phyloP scores from a whole-genome alignment of 2,797 vertebrate genomes.

The Mormyrus hasselquistii region DNA sequence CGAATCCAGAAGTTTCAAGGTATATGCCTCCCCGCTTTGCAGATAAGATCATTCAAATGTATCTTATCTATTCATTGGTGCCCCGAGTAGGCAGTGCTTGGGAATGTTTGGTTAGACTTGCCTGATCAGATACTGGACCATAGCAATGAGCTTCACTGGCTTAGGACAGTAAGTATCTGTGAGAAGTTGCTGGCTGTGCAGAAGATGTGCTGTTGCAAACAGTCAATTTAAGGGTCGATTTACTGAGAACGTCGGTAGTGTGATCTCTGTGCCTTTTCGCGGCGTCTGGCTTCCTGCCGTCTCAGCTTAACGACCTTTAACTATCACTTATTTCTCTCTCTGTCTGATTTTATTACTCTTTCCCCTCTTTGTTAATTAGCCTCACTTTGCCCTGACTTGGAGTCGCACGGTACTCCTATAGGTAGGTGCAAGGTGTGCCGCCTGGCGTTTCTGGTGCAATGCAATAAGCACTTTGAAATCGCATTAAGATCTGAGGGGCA shows the following conservation, averaged over 20 bases:
- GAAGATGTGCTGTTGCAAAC: not conserved
- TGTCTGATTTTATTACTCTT: slow-evolving; percentile 31
- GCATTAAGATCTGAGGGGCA: not conserved
- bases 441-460: slow-evolving; percentile 20
- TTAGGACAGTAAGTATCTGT: not conserved
- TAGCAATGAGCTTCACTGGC: not conserved
- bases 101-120: not conserved
- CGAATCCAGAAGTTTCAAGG: slow-evolving; percentile 93
- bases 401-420: slow-evolving; percentile 47
- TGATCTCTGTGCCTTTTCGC: not conserved
- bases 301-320: not conserved
- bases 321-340: slow-evolving; percentile 18
- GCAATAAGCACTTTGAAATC: not conserved
- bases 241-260: not conserved
- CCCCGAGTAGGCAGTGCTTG: not conserved
- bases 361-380: slow-evolving; percentile 48
- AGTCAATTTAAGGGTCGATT: not conserved
- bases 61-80: not conserved
- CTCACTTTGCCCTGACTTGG: slow-evolving; percentile 54
- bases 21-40: slow-evolving; percentile 48
- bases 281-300: not conserved
- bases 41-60: not conserved
- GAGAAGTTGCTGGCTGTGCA: not conserved
- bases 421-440: slow-evolving; percentile 47
- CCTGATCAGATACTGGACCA: not conserved